Evolutionary conservation across 2,113 vertebrate species (phyloP).

Genomic region (Austrofundulus limnaeus): DNA sequence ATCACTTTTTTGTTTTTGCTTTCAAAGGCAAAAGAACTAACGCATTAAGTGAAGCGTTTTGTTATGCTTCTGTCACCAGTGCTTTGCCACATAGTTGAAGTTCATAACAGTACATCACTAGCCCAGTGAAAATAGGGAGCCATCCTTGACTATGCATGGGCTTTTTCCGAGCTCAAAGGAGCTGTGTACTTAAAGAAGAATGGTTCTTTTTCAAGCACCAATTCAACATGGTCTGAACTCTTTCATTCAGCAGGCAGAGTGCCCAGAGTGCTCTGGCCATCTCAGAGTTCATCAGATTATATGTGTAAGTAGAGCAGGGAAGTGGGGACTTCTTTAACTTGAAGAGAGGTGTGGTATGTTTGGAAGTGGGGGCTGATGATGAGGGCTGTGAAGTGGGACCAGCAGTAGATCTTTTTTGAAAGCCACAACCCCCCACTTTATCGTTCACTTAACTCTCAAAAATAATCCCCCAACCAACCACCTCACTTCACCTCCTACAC

Average conservation of each 20-base stretch:
- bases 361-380: conserved; percentile 50
- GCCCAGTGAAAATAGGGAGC: conserved; percentile 30
- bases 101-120: conserved; percentile 29
- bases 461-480: conserved; percentile 40
- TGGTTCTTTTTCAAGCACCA: conserved; percentile 44
- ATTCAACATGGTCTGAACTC: conserved; percentile 37
- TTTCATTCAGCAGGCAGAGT: conserved; percentile 40
- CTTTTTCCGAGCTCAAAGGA: conserved; percentile 43
- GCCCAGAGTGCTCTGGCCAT: conserved; percentile 26
- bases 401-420: conserved; percentile 45
- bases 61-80: conserved; percentile 41
- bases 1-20: too few species aligned
- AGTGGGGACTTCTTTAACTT: conserved; percentile 28
- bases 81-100: conserved; percentile 8
- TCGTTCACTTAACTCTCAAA: conserved; percentile 43
- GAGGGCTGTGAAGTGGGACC: conserved; percentile 36
- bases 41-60: conserved; percentile 1
- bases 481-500: conserved; percentile 35
- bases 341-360: conserved; percentile 53
- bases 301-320: conserved; percentile 28
- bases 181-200: conserved; percentile 47
- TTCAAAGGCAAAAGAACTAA: too few species aligned
- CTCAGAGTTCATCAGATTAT: conserved; percentile 49
- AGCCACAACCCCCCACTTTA: conserved; percentile 36
- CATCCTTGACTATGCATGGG: conserved; percentile 46